A percentile compares a stretch with the other conserved stretches of the same genome.
These are phyloP conservation scores for Chaetorhynchus papuensis DNA, from an alignment of 2,113 vertebrate species.

Conservation along the genomic window DNA sequence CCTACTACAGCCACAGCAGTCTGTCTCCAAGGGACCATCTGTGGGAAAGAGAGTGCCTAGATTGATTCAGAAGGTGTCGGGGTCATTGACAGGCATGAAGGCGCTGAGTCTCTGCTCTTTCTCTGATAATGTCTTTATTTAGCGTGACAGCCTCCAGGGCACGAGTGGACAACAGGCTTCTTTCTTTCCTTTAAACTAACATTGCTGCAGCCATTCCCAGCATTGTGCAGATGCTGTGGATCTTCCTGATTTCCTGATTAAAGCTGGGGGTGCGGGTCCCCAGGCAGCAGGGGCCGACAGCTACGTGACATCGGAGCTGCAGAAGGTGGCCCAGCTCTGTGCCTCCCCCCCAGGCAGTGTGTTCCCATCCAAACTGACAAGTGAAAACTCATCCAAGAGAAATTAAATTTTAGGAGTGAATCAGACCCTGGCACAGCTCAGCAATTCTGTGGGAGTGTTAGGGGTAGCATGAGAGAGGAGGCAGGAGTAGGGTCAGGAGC, in stretches of 20 bases:
- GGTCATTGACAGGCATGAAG: constrained; percentile 15
- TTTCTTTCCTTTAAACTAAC: neutral
- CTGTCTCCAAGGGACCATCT: constrained; percentile 46
- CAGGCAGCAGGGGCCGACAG: neutral
- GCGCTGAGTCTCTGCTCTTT: neutral
- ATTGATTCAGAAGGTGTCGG: neutral
- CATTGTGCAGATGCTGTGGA: neutral
- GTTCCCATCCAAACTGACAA: neutral
- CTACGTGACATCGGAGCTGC: neutral
- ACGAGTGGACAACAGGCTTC: neutral
- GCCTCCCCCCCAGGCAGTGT: neutral
- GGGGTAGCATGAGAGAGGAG: neutral
- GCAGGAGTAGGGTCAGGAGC: neutral
- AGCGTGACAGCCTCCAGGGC: constrained; percentile 29
- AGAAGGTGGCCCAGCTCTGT: neutral
- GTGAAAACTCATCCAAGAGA: neutral
- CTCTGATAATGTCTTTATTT: constrained; percentile 38
- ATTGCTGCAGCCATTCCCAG: constrained; percentile 5
- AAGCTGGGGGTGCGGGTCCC: neutral
- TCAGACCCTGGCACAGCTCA: neutral
- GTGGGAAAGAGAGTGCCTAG: constrained; percentile 14
- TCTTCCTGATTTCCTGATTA: neutral
- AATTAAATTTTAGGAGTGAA: neutral
- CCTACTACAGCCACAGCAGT: neutral
- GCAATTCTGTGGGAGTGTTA: neutral